A percentile compares a stretch with the other conserved stretches of the same genome.
Conservation (phyloP, 2,888 invertebrate species). For the Pyrrhosoma nymphula region DNA sequence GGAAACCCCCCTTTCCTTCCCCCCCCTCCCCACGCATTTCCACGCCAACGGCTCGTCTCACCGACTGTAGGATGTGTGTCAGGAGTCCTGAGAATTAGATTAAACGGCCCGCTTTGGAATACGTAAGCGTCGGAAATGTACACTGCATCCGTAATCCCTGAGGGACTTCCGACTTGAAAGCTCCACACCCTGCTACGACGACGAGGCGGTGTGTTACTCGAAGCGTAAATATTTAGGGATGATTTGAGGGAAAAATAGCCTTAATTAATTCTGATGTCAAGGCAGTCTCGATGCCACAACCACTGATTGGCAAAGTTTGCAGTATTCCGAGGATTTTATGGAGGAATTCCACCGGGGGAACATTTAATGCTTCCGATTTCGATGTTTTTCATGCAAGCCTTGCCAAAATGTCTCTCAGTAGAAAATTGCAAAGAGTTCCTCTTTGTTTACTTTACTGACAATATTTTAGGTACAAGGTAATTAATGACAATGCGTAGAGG, state of each 20-base stretch:
- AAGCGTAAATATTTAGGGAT: not conserved
- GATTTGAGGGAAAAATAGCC: not conserved
- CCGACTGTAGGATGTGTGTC: slow-evolving; percentile 7
- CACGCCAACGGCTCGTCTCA: not conserved
- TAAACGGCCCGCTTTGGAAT: slow-evolving; percentile 9
- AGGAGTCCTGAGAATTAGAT: not conserved
- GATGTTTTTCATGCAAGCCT: no score
- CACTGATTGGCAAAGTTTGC: not conserved
- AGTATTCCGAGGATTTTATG: not conserved
- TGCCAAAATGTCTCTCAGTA: no score
- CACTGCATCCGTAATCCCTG: not conserved
- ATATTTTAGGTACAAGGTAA: no score
- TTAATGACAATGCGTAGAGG: no score
- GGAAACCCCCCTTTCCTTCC: not conserved
- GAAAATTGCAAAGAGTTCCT: no score
- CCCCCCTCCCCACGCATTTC: not conserved
- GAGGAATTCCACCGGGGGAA: no score
- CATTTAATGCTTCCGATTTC: no score
- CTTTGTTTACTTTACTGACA: no score
- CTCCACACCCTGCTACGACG: not conserved
- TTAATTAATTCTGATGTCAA: not conserved
- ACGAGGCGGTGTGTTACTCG: not conserved
- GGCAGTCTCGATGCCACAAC: not conserved
- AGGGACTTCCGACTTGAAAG: not conserved
- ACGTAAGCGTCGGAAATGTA: slow-evolving; percentile 7